Evolutionary conservation across 2,113 vertebrate genomes (phyloP), one percentile per base, ranked within the genome.

Genomic region (Piaya cayana): DNA sequence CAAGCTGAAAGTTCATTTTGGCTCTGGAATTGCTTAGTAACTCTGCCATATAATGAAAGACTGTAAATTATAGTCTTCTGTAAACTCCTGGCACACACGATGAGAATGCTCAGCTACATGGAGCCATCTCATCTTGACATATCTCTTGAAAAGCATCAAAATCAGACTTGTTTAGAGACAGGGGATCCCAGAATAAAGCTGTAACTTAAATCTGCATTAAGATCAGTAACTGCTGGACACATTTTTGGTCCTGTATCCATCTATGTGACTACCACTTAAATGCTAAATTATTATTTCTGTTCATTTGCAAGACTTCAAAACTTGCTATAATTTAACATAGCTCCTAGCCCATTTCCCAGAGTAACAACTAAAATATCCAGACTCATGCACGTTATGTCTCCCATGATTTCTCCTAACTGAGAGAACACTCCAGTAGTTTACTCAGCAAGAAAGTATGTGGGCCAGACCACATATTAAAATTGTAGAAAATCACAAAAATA

Each of bases 191-290:
- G 58, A 90, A 93, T 10, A 82, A 53, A 83, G 58, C 49, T 64
- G 15, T 68, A 89, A 79, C 78, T 90, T 87, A 67, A 89, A 83
- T 47, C 39, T n/a, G 37, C 47, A 75, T 84, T 82, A 94, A 82
- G 39, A 69, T 78, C 84, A 84, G 65, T 42, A 75, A 81, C 56
- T 79, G 30, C 39, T 79, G n/a, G 65, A 91, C 79, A 25, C 29
- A 71, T 71, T 81, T 72, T 67, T 27, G 30, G 67, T 29, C 52
- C 30, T 53, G 34, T 43, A 75, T 30, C 63, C 52, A 74, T 53
- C 37, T 60, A 83, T 39, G 32, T 77, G 45, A 49, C 34, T 70
- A 36, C 62, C 36, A 34, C 50, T 75, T 63, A 69, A 58, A 75
- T 29, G 53, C 8, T 55, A 75, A 91, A 64, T 11, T 18, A 36